These are phyloP conservation scores for Troilus luridus DNA, from an alignment of 2,888 invertebrate species.

Conservation along the genomic window DNA sequence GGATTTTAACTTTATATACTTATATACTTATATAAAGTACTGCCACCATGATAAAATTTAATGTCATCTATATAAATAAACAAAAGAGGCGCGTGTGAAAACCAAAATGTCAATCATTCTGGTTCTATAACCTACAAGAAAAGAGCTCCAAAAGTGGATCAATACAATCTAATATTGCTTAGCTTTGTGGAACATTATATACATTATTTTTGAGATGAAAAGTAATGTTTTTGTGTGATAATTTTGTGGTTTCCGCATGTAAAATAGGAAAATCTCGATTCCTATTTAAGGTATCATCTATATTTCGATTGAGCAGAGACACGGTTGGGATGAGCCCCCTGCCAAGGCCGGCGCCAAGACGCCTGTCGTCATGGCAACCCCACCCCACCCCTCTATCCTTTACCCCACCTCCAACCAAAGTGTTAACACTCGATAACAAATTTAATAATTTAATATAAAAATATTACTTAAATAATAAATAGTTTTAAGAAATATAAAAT, in stretches of 20 bases:
- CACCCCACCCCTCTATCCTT: constrained; percentile 40
- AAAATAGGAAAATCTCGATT: neutral
- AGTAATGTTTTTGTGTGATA: neutral
- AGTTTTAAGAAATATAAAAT: no score
- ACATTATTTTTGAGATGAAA: neutral
- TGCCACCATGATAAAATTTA: no score
- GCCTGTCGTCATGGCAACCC: constrained; percentile 59
- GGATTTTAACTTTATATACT: no score
- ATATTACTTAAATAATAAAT: neutral
- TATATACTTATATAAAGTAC: no score
- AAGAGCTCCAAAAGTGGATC: neutral
- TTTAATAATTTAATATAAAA: neutral
- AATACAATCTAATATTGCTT: neutral
- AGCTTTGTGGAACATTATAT: neutral
- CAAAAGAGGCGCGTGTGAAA: no score
- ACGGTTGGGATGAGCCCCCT: constrained; percentile 7
- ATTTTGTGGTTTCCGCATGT: no score
- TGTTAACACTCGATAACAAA: neutral
- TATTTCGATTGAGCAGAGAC: neutral
- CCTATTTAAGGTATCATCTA: neutral
- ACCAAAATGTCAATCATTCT: no score
- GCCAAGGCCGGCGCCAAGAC: constrained; percentile 56
- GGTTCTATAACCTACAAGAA: neutral
- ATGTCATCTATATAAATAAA: no score
- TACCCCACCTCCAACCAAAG: neutral